These are phyloP conservation scores for Xenops minutus DNA, from an alignment of 2,797 vertebrate genomes.

Conservation along the genomic window DNA sequence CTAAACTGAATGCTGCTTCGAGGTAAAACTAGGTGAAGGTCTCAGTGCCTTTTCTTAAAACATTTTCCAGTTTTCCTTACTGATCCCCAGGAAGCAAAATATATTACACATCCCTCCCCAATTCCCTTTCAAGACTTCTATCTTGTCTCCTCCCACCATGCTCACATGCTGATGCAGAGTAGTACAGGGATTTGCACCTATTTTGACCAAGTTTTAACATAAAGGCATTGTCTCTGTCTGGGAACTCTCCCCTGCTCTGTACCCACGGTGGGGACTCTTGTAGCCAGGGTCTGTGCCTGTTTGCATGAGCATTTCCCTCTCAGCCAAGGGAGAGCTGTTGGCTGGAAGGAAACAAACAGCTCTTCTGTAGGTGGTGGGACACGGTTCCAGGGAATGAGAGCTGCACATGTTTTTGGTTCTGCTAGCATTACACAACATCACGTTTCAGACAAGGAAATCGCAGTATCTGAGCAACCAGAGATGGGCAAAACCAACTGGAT, in stretches of 20 bases:
- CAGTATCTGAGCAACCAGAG: not conserved
- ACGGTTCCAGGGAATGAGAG: not conserved
- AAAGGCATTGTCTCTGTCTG: not conserved
- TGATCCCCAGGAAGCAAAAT: rapidly evolving
- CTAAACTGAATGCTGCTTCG: not conserved
- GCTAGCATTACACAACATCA: not conserved
- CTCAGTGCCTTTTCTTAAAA: not conserved
- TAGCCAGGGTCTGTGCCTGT: rapidly evolving
- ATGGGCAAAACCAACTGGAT: not conserved
- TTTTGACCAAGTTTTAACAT: not conserved
- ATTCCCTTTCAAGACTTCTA: rapidly evolving
- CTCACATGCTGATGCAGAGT: not conserved
- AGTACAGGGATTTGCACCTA: not conserved
- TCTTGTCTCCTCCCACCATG: not conserved
- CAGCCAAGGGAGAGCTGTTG: not conserved
- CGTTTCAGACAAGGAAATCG: not conserved
- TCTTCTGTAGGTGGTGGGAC: not conserved
- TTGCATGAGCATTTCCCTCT: not conserved
- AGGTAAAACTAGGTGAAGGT: slow-evolving; percentile 42
- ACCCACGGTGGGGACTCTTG: rapidly evolving
- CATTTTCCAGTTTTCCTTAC: not conserved
- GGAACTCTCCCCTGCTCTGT: not conserved
- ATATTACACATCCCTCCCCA: not conserved
- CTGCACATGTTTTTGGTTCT: not conserved
- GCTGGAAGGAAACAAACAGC: not conserved